Evolutionary conservation across 2,888 invertebrate species (phyloP), one percentile per base, ranked within the genome.

Genomic region (Agapostemon virescens): DNA sequence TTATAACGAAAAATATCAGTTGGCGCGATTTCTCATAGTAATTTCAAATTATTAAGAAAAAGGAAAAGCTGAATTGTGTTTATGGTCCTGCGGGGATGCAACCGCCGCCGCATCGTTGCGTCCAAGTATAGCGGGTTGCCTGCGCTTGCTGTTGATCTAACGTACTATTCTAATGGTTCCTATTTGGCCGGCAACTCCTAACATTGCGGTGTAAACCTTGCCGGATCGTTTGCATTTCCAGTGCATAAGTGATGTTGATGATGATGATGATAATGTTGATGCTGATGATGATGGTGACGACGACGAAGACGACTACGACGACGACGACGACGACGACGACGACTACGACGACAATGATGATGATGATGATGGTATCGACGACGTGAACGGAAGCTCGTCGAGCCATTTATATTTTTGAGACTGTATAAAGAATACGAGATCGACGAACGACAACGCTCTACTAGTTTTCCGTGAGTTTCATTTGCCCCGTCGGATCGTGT

Each of bases 131-230:
- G 3, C 33, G 61, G 9, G 52, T 68, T 63, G 69, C 77, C 75
- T 69, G 78, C 75, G 69, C 79, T 70, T 79, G 68, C 77, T 69
- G 74, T 81, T 70, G 30, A 81, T 74, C 79, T 70, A 70, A 77
- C 73, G 69, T 69, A 77, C 74, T 74, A 77, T 77, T 78, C 79
- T 82, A 75, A 83, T 85, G 83, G 85, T 87, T 87, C 86, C 85
- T 87, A 87, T 83, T 76, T 61, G 33, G 58, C 84, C 81, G 83
- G 86, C 84, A 78, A 81, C 71, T 86, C 74, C 77, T 81, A 83
- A 80, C 67, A 55, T 55, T 72, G 72, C 74, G 67, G 66, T 77
- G 77, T 76, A 81, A 79, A 74, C 69, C 45, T 68, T 64, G 73
- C 84, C 77, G 81, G 74, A 74, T 79, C 42, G 38, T 84, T 84